Percentiles rank a stretch among this genome's conserved stretches.
Conservation (phyloP, 2,113 vertebrate genomes). For the Ramphastos sulfuratus region DNA sequence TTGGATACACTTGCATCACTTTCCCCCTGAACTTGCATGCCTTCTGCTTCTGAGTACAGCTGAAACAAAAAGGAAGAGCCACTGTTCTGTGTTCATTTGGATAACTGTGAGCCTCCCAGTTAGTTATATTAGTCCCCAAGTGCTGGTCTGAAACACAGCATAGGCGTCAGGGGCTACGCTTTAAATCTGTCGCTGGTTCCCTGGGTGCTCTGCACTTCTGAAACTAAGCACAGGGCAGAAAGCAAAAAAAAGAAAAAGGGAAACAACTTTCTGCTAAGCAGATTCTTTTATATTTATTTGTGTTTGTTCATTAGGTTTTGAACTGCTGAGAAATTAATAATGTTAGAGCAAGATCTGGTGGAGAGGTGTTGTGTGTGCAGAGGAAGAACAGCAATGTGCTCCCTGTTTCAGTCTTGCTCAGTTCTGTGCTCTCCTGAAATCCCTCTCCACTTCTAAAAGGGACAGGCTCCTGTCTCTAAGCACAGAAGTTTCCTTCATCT, state of each 20-base stretch:
- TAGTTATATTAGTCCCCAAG: slow-evolving; percentile 10
- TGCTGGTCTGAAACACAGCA: background rate
- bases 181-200: slow-evolving; percentile 29
- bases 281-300: background rate
- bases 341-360: background rate
- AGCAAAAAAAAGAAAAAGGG: background rate
- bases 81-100: background rate
- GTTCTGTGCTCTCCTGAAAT: background rate
- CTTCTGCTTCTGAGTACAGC: background rate
- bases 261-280: background rate
- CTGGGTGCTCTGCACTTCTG: background rate
- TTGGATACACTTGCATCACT: background rate
- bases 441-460: background rate
- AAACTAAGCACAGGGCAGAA: background rate
- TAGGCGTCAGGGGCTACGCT: background rate
- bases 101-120: slow-evolving; percentile 12
- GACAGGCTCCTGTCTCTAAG: background rate
- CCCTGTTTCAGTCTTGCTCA: background rate
- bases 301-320: background rate
- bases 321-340: background rate
- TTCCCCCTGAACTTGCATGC: background rate
- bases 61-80: background rate
- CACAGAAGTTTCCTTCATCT: background rate
- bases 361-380: background rate
- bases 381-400: background rate